Conservation (phyloP, 2,888 invertebrate genomes). For the Eupithecia centaureata region DNA sequence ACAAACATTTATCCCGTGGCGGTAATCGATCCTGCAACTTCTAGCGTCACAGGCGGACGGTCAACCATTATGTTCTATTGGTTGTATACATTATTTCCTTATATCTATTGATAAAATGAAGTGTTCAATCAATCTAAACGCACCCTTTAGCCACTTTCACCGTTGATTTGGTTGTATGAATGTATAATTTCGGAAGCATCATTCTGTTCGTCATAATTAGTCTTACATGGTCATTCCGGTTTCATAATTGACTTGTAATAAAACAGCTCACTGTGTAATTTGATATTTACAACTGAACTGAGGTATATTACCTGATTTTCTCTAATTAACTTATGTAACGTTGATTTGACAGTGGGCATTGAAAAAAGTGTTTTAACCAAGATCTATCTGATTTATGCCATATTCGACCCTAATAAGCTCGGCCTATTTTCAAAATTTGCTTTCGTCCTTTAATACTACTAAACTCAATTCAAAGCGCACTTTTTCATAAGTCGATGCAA, state of each 20-base stretch:
- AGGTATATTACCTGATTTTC: constrained; percentile 30
- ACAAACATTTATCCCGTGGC: no score
- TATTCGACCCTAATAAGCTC: no score
- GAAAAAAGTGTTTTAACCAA: constrained; percentile 4
- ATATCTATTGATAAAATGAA: no score
- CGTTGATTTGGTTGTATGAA: not conserved
- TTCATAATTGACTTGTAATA: constrained; percentile 34
- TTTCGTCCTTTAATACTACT: no score
- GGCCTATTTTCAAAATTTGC: no score
- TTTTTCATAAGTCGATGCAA: no score
- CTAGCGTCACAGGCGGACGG: no score
- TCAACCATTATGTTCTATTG: no score
- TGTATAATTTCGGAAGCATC: constrained; percentile 6
- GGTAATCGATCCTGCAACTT: no score
- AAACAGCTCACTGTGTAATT: constrained; percentile 34
- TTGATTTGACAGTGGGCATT: not conserved
- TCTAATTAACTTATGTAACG: constrained; percentile 31
- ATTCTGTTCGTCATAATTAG: constrained; percentile 4
- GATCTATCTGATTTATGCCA: not conserved
- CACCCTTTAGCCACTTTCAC: not conserved
- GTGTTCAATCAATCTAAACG: not conserved
- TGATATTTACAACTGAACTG: constrained; percentile 30
- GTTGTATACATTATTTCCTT: no score
- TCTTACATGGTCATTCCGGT: constrained; percentile 32
- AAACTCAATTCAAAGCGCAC: no score